Evolutionary conservation across 1,140 invertebrate genomes (phyloP), one percentile per base, ranked within the genome.

Genomic region (Cydia splendana): DNA sequence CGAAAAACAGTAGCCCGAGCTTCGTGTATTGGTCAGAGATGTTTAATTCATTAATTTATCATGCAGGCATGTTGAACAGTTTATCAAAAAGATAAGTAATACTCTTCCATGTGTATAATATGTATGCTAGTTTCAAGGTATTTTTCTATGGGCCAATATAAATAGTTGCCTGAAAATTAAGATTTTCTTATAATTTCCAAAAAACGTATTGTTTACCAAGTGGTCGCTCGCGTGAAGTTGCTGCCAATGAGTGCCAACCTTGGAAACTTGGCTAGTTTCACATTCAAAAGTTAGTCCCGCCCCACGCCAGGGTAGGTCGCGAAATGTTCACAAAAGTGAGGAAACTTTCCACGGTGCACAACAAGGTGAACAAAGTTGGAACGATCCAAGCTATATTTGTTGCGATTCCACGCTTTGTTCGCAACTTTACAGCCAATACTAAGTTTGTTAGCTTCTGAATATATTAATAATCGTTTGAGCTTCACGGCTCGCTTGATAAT

Each of bases 331-430:
- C 83, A 83, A 88, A 89, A 89, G 86, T 88, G 83, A 85, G 84
- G 81, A 51, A 91, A 89, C 79, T 91, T 88, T 65, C 76, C 76
- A 45, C 82, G 81, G 82, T 78, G 79, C 84, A 87, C 82, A 86
- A 85, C 82, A 81, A 82, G 80, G 77, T 77, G 78, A 81, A 77
- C 80, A 83, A 87, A 91, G 81, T 91, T 89, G 53, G 79, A 81
- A 77, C 82, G 82, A 84, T 86, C 84, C 84, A 45, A 82, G 81
- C 81, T 85, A 87, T 89, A 89, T 88, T 88, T 86, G 86, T 82
- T 84, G 81, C 69, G 79, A 80, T 75, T 74, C 81, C 81, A 77
- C 77, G 82, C 80, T 79, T 71, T 80, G 82, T 82, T 82, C 80
- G 75, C 75, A 86, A 87, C 85, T 85, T 83, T 62, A 51, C 74